phyloP scores from a whole-genome alignment of 2,888 invertebrate species.

The Lasioglossum figueresi region DNA sequence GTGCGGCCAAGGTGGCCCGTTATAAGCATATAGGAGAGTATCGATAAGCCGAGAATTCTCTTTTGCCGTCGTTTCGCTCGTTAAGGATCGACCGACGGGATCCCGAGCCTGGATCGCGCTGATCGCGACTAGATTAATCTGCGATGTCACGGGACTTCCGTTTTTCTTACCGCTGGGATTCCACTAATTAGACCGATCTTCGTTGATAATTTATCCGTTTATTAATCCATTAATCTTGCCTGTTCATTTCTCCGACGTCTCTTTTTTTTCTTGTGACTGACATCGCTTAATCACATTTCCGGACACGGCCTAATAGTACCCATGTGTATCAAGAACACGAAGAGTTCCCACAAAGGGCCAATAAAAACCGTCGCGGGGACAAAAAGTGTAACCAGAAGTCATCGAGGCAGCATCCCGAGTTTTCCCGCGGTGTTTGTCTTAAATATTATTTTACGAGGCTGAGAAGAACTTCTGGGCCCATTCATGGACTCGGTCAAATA shows the following conservation, averaged over 20 bases:
- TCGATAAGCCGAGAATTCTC: slow-evolving; percentile 49
- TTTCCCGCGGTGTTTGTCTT: slow-evolving; percentile 72
- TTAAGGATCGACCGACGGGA: slow-evolving; percentile 23
- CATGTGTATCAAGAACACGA: background rate
- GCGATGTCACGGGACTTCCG: background rate
- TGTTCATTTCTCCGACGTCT: background rate
- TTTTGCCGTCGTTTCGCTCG: slow-evolving; percentile 27
- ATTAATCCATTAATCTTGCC: background rate
- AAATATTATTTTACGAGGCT: slow-evolving; percentile 77
- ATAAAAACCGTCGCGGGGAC: slow-evolving; percentile 4
- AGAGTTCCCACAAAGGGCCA: slow-evolving; percentile 45
- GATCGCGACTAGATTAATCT: slow-evolving; percentile 6
- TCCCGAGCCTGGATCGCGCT: background rate
- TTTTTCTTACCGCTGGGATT: background rate
- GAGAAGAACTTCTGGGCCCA: slow-evolving; percentile 60
- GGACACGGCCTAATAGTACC: background rate
- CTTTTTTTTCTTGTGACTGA: background rate
- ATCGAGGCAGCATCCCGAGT: slow-evolving; percentile 39
- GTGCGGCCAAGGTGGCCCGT: slow-evolving; percentile 46
- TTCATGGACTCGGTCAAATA: slow-evolving; percentile 76
- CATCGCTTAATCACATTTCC: background rate
- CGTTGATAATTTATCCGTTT: background rate
- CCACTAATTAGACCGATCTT: background rate
- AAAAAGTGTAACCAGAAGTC: slow-evolving; percentile 43
- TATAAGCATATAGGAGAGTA: slow-evolving; percentile 50